phyloP scores from a whole-genome alignment of 2,888 invertebrate species.

The Sminthurinus aureus region DNA sequence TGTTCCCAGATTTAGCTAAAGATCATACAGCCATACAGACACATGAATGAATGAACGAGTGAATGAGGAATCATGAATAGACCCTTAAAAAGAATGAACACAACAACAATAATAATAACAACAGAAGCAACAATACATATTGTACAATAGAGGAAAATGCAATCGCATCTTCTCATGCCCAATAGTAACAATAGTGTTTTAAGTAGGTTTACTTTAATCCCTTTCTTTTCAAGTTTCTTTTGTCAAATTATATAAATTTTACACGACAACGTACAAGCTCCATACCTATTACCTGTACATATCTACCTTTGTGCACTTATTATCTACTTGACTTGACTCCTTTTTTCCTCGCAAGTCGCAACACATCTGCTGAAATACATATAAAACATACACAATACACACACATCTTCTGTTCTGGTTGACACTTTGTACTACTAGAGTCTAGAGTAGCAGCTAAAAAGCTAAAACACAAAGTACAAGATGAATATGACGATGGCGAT shows the following conservation, averaged over 20 bases:
- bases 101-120: background rate
- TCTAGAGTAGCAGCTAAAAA: too few species aligned
- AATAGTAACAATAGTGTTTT: background rate
- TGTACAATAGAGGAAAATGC: background rate
- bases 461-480: too few species aligned
- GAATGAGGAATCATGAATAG: background rate
- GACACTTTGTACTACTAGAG: too few species aligned
- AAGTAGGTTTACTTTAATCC: background rate
- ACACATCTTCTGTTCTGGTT: too few species aligned
- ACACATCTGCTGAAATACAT: too few species aligned
- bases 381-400: too few species aligned
- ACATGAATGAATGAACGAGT: too few species aligned
- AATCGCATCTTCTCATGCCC: background rate
- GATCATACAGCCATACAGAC: too few species aligned
- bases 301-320: background rate
- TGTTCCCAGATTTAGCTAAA: too few species aligned
- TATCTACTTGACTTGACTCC: background rate
- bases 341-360: background rate
- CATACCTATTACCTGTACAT: too few species aligned
- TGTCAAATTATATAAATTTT: background rate
- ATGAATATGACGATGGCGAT: too few species aligned
- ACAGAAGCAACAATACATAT: too few species aligned
- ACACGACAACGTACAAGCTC: background rate
- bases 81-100: background rate
- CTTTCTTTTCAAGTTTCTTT: background rate